Evolutionary conservation across 2,888 invertebrate species (phyloP).

Genomic region (Nomada flava): DNA sequence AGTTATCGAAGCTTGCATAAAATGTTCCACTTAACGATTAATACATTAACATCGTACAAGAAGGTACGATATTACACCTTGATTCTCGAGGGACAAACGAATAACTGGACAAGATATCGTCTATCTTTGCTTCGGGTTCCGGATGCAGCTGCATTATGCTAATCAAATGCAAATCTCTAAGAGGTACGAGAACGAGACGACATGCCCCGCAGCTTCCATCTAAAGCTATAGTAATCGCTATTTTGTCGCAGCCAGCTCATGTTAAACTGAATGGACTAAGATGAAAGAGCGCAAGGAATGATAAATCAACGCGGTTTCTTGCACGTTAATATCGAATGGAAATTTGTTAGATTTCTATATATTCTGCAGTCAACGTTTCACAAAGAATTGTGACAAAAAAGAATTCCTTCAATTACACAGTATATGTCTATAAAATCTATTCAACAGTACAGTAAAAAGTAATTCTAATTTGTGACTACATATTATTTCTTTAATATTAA

Average conservation of each 20-base stretch:
- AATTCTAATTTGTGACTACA: neutral
- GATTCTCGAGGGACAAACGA: conserved; percentile 51
- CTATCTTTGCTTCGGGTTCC: conserved; percentile 52
- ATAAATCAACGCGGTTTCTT: neutral
- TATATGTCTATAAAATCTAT: neutral
- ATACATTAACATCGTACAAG: neutral
- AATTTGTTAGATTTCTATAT: neutral
- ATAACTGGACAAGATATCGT: conserved; percentile 68
- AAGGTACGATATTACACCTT: conserved; percentile 40
- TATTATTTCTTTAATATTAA: neutral
- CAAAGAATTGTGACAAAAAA: neutral
- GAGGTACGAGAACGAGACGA: conserved; percentile 59
- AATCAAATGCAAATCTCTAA: conserved; percentile 77
- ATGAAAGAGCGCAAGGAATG: neutral
- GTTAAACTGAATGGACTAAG: conserved; percentile 5
- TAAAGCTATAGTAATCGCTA: conserved; percentile 52
- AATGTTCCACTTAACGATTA: conserved; percentile 15
- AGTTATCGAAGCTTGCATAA: conserved; percentile 6
- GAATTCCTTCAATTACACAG: neutral
- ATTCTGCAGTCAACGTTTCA: too few relatives aligned
- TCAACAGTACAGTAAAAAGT: neutral
- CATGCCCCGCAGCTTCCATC: conserved; percentile 31
- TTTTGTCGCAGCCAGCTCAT: conserved; percentile 45
- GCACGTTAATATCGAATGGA: neutral
- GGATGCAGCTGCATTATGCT: conserved; percentile 76